A percentile compares a stretch with the other conserved stretches of the same genome.
Conservation (phyloP, 2,888 invertebrate species). For the Ophraella communa region DNA sequence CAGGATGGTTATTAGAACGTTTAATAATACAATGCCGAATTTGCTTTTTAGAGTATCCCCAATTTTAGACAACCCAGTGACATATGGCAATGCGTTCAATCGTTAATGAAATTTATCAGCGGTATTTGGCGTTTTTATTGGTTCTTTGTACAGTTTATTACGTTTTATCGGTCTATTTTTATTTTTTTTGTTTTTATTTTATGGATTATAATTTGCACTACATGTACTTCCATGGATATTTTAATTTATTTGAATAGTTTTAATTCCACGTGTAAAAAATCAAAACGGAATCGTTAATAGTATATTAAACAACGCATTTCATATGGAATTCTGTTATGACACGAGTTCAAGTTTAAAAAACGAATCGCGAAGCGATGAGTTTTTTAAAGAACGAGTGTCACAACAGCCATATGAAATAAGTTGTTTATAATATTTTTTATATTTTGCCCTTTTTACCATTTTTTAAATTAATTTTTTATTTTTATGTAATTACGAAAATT, state of each 20-base stretch:
- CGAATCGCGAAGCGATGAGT: no score
- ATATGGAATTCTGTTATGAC: no score
- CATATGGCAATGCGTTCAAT: conserved; percentile 31
- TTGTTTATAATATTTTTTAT: no score
- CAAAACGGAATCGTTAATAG: no score
- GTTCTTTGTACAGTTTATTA: conserved; percentile 23
- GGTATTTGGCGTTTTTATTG: conserved; percentile 34
- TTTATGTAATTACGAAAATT: no score
- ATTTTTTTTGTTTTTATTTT: conserved; percentile 19
- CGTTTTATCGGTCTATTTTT: conserved; percentile 27
- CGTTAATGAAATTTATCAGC: conserved; percentile 33
- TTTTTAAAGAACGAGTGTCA: no score
- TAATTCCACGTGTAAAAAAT: no score
- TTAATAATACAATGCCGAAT: conserved; percentile 51
- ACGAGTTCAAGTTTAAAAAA: no score
- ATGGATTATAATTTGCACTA: conserved; percentile 22
- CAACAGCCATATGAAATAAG: no score
- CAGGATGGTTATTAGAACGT: conserved; percentile 34
- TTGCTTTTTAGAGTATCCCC: conserved; percentile 51
- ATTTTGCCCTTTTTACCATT: no score
- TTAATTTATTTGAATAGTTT: conserved; percentile 4
- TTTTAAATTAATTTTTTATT: no score
- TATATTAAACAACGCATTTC: no score
- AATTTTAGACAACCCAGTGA: conserved; percentile 25
- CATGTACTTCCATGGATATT: neutral